Conservation (phyloP, 2,888 invertebrate genomes). For the Megastigmus dorsalis region DNA sequence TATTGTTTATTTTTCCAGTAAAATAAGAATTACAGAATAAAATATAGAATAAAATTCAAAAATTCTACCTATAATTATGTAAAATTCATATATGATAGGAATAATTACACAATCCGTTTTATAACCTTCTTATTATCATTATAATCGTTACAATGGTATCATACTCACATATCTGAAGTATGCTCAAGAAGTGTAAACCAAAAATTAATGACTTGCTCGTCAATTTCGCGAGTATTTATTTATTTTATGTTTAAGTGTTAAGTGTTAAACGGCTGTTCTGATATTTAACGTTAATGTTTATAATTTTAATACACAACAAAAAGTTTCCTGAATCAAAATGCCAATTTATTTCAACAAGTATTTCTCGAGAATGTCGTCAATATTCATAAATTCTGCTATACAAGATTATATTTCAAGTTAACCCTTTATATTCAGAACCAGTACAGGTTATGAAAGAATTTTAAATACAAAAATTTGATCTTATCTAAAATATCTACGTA, state of each 20-base stretch:
- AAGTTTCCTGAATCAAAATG: constrained; percentile 8
- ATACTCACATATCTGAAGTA: constrained; percentile 20
- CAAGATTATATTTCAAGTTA: background rate
- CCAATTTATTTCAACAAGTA: background rate
- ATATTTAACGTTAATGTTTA: constrained; percentile 11
- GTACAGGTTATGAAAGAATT: constrained; percentile 34
- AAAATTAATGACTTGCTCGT: background rate
- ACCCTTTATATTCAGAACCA: constrained; percentile 18
- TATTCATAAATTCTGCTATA: background rate
- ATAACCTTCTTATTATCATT: too few species aligned
- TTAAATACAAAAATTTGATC: background rate
- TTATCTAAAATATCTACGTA: too few species aligned
- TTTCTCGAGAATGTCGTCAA: background rate
- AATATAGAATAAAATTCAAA: too few species aligned
- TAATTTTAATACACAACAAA: constrained; percentile 4
- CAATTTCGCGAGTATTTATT: constrained; percentile 21
- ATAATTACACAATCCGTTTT: too few species aligned
- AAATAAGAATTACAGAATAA: too few species aligned
- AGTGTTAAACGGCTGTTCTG: background rate
- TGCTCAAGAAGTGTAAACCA: constrained; percentile 11
- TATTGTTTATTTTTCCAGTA: too few species aligned
- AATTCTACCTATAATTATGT: too few species aligned
- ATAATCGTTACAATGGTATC: too few species aligned
- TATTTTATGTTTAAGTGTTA: constrained; percentile 18
- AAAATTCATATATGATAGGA: too few species aligned